phyloP scores from a whole-genome alignment of 2,797 vertebrate genomes.

The Centroberyx gerrardi region DNA sequence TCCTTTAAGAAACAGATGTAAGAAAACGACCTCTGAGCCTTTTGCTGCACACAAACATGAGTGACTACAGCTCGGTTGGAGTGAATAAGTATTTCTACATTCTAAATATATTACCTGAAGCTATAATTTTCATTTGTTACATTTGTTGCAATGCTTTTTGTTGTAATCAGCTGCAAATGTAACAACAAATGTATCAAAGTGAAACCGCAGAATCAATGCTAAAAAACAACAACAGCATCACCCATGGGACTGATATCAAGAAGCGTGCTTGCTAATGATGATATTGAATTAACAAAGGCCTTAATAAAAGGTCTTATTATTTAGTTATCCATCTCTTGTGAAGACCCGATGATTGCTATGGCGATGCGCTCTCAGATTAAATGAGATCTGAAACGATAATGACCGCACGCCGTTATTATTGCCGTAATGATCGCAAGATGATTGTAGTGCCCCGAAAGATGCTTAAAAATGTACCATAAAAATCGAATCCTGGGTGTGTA shows the following conservation, averaged over 20 bases:
- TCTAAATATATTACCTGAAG: constrained; percentile 30
- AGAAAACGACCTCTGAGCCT: background rate
- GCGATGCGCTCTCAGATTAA: constrained; percentile 35
- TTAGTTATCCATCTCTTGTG: constrained; percentile 8
- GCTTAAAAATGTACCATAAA: constrained; percentile 40
- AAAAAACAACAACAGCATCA: constrained; percentile 18
- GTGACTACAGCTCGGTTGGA: background rate
- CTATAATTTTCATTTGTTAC: constrained; percentile 12
- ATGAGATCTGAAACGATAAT: constrained; percentile 54
- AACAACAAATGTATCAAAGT: background rate
- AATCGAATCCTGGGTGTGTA: constrained; percentile 15
- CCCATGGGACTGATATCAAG: constrained; percentile 7
- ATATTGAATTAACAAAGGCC: constrained; percentile 54
- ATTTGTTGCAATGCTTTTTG: background rate
- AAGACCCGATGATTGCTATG: constrained; percentile 12
- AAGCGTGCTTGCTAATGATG: constrained; percentile 35
- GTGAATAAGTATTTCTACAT: constrained; percentile 24
- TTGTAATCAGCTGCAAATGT: constrained; percentile 15
- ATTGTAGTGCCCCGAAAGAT: constrained; percentile 46
- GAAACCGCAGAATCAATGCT: constrained; percentile 21
- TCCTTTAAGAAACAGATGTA: background rate
- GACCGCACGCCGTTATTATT: constrained; percentile 32
- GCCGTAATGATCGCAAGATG: constrained; percentile 35
- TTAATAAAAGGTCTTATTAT: constrained; percentile 5
- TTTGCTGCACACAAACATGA: background rate